Conservation (phyloP, 2,113 vertebrate species). For the Symphodus melops region DNA sequence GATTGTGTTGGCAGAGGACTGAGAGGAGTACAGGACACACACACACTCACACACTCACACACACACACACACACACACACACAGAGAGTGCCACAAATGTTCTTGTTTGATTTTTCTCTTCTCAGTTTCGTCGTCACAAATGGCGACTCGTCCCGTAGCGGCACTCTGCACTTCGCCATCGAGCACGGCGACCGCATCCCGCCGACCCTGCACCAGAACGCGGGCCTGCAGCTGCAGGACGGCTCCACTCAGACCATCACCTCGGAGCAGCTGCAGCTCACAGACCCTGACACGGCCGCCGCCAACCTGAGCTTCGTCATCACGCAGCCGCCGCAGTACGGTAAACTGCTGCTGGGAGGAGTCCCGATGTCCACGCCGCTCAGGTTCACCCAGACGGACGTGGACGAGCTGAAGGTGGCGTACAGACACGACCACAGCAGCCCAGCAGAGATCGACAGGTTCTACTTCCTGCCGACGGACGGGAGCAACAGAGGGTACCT, state of each 20-base stretch:
- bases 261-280: conserved; percentile 71
- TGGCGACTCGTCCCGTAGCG: conserved; percentile 65
- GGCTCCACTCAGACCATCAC: conserved; percentile 58
- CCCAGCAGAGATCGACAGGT: conserved; percentile 63
- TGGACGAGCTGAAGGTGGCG: conserved; percentile 73
- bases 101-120: not conserved
- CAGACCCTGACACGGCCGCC: conserved; percentile 74
- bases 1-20: conserved; percentile 71
- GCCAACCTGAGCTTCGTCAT: conserved; percentile 71
- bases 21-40: conserved; percentile 28
- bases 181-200: conserved; percentile 72
- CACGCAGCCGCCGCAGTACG: conserved; percentile 70
- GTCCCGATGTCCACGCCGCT: conserved; percentile 2
- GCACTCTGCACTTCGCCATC: conserved; percentile 67
- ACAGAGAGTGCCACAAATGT: no score
- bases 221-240: conserved; percentile 72
- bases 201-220: conserved; percentile 70
- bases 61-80: conserved; percentile 17
- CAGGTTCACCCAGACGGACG: conserved; percentile 78
- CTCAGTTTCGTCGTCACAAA: conserved; percentile 85
- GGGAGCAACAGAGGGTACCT: conserved; percentile 76
- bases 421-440: conserved; percentile 70
- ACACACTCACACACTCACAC: conserved; percentile 42
- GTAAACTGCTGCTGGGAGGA: conserved; percentile 73
- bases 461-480: conserved; percentile 80